These are phyloP conservation scores for Furcifer pardalis DNA, from an alignment of 2,797 vertebrate species.

Conservation along the genomic window DNA sequence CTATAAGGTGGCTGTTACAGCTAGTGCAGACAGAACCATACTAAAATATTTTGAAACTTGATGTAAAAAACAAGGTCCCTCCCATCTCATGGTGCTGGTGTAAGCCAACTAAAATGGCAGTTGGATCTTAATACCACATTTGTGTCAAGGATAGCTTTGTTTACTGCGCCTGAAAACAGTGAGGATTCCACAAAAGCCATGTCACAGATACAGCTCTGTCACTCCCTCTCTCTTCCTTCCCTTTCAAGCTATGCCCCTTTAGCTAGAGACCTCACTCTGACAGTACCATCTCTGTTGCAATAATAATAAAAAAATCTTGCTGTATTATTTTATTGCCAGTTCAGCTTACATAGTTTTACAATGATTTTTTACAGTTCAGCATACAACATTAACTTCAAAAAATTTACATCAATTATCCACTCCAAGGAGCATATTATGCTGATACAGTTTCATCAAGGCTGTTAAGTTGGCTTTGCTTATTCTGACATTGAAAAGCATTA, in stretches of 20 bases:
- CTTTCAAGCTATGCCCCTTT: background rate
- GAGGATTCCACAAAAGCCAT: background rate
- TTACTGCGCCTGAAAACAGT: background rate
- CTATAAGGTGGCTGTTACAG: background rate
- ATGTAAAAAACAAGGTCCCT: background rate
- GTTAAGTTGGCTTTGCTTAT: background rate
- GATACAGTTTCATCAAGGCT: background rate
- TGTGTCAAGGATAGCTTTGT: background rate
- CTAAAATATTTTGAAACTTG: background rate
- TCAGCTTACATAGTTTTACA: background rate
- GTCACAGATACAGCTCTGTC: background rate
- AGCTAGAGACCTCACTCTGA: background rate
- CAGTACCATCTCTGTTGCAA: too few species aligned
- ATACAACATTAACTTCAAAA: background rate
- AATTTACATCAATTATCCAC: background rate
- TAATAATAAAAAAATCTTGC: too few species aligned
- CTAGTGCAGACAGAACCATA: background rate
- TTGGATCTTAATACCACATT: background rate
- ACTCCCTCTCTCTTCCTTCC: background rate
- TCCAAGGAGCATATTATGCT: background rate
- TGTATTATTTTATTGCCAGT: conserved; percentile 8
- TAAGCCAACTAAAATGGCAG: background rate
- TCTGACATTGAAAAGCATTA: background rate
- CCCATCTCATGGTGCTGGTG: too few species aligned
- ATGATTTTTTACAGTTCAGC: background rate